Evolutionary conservation across 2,797 vertebrate genomes (phyloP), one percentile per base, ranked within the genome.

Genomic region (Iguana delicatissima): DNA sequence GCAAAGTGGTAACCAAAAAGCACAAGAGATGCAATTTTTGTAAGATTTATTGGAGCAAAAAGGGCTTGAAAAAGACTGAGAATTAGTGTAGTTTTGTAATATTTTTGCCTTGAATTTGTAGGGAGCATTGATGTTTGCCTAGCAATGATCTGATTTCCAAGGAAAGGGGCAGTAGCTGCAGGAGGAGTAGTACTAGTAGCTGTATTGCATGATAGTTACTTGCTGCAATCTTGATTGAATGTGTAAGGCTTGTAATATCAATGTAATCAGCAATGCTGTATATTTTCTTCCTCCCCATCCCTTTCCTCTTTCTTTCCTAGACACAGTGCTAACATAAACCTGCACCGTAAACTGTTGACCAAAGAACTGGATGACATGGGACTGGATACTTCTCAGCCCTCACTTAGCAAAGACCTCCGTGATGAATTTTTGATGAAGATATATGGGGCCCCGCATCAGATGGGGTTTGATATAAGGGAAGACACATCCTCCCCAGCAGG

Each of bases 301-400:
- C 96, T 93, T 92, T 95, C 94, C 87, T 96, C 94, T 97, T 97
- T 84, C 95, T 95, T 97, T 97, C 96, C 95, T 96, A 99, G 99
- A 98, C 99, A 99, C 98, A 99, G 99, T 97, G 99, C 99, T 98
- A 99, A 99, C 98, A 99, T 99, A 98, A 99, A 99, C 96, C 98
- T 99, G 96, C 99, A 99, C 96, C 99, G 99, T 97, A 99, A 99
- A 99, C 98, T 99, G 97, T 98, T 99, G 98, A 99, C 99, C 98
- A 99, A 99, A 99, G 99, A 99, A 98, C 98, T 99, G 98, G 99
- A 99, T 97, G 99, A 99, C 97, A 99, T 99, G 97, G 98, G 99
- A 96, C 97, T 98, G 97, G 98, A 96, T 98, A 98, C 98, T 90
- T 98, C 97, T 97, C 99, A 98, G 97, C 98, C 97, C 98, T 98